Evolutionary conservation across 2,113 vertebrate genomes (phyloP).

Genomic region (Crypturellus undulatus): DNA sequence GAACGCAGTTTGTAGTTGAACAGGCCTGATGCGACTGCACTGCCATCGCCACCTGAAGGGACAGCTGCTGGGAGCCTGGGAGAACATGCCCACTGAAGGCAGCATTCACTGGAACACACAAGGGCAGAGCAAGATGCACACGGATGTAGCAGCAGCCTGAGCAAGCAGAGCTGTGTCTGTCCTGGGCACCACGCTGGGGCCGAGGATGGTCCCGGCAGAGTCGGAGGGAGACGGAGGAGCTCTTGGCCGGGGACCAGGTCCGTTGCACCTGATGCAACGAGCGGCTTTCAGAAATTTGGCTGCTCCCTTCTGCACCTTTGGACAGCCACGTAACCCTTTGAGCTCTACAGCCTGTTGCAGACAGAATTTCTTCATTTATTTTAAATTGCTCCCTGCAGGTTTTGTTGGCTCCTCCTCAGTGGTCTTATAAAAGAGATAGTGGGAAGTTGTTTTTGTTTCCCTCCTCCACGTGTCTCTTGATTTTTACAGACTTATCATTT

Average conservation of each 20-base stretch:
- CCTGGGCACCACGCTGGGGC: neutral
- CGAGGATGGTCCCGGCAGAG: neutral
- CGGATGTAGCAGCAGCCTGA: fast-evolving
- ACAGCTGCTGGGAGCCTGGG: neutral
- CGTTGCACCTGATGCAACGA: too few relatives aligned
- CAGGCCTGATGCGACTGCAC: neutral
- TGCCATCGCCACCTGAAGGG: neutral
- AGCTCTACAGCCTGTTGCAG: neutral
- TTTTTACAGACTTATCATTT: neutral
- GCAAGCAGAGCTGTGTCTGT: neutral
- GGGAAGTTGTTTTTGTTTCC: neutral
- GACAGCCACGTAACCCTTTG: neutral
- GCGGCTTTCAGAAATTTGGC: neutral
- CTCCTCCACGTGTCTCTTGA: neutral
- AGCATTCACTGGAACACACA: neutral
- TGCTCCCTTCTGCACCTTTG: neutral
- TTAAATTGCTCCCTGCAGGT: neutral
- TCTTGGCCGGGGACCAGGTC: neutral
- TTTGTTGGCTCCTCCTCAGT: neutral
- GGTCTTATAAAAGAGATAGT: neutral
- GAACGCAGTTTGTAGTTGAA: neutral
- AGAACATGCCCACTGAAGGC: neutral
- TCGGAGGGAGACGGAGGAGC: neutral
- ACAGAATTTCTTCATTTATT: neutral
- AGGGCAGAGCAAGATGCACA: neutral